Conservation (phyloP, 2,113 vertebrate species). For the Eonycteris spelaea region DNA sequence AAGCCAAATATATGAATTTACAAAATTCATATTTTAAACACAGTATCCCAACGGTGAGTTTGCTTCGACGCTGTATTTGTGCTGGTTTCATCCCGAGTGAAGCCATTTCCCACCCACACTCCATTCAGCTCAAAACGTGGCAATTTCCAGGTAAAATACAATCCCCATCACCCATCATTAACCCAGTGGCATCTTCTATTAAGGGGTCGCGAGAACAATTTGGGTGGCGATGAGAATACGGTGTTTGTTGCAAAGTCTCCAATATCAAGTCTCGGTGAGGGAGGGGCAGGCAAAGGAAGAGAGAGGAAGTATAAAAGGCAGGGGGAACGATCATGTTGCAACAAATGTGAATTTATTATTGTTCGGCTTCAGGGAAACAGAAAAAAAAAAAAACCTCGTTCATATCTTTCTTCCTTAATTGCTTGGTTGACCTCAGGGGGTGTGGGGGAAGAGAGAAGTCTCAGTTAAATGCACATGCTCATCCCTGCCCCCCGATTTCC, state of each 20-base stretch:
- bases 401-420: conserved; percentile 81
- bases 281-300: not conserved
- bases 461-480: conserved; percentile 78
- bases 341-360: conserved; percentile 72
- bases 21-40: not conserved
- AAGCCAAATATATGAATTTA: not conserved
- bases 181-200: conserved; percentile 62
- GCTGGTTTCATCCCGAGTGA: not conserved
- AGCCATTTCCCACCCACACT: not conserved
- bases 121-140: conserved; percentile 68
- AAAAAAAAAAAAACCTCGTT: conserved; percentile 48
- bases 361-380: conserved; percentile 80
- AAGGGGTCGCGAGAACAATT: conserved; percentile 48
- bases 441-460: conserved; percentile 47
- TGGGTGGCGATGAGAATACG: conserved; percentile 35
- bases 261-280: conserved; percentile 46
- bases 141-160: conserved; percentile 71
- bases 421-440: conserved; percentile 80
- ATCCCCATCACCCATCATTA: conserved; percentile 80
- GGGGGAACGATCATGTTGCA: not conserved
- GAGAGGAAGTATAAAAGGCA: not conserved
- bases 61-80: conserved; percentile 25
- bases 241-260: conserved; percentile 57
- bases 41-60: not conserved
- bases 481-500: conserved; percentile 67